Evolutionary conservation across 2,888 invertebrate species (phyloP).

Genomic region (Vannuccia rotundouncinata): DNA sequence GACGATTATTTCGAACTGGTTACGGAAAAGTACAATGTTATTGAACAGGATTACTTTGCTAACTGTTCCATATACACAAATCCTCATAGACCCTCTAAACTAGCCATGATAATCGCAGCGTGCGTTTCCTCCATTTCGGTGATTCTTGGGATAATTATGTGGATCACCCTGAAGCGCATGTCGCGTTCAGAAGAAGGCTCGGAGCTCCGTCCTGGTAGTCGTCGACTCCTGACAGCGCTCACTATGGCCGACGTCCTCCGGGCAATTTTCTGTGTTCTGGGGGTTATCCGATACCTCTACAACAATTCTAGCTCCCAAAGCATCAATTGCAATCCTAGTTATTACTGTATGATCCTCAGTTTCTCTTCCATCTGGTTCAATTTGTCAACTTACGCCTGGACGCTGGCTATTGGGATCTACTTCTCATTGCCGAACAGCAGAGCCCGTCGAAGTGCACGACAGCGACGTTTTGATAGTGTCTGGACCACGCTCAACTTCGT

Average conservation of each 20-base stretch:
- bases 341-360: neutral
- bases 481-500: slow-evolving; percentile 16
- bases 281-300: neutral
- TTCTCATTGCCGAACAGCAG: neutral
- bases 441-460: neutral
- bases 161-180: slow-evolving; percentile 8
- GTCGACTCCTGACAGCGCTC: slow-evolving; percentile 1
- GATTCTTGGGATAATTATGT: neutral
- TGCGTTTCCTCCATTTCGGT: neutral
- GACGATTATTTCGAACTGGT: too few species aligned
- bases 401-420: slow-evolving; percentile 12
- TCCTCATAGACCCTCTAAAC: too few species aligned
- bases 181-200: neutral
- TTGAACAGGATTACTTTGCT: too few species aligned
- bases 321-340: neutral
- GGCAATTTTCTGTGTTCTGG: neutral
- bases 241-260: slow-evolving; percentile 2
- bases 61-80: too few species aligned
- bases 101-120: neutral
- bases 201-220: neutral
- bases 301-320: neutral
- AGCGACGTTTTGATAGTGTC: neutral
- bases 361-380: neutral
- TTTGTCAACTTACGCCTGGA: neutral
- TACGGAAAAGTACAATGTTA: too few species aligned